Evolutionary conservation across 2,113 vertebrate genomes (phyloP).

Genomic region (Mustela nigripes): DNA sequence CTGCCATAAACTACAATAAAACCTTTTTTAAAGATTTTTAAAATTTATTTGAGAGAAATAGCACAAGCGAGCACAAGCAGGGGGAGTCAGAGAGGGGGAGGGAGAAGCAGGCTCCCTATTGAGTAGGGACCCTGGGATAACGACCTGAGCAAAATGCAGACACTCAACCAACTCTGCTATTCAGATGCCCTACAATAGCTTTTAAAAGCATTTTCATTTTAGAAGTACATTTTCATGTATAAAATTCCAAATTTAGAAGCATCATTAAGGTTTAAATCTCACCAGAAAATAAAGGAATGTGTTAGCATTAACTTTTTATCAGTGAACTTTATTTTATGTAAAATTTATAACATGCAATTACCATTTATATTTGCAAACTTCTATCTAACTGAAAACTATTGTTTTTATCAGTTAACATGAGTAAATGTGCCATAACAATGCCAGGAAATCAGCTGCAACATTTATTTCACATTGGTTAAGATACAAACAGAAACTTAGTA

Average conservation of each 20-base stretch:
- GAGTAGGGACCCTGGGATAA: background rate
- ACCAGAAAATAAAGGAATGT: slow-evolving; percentile 1
- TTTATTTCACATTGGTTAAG: background rate
- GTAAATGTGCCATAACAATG: background rate
- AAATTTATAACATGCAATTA: slow-evolving; percentile 34
- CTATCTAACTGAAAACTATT: background rate
- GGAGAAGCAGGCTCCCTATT: no score
- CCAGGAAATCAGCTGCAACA: background rate
- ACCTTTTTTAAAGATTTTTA: background rate
- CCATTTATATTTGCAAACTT: slow-evolving; percentile 45
- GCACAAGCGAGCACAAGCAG: background rate
- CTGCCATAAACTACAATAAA: background rate
- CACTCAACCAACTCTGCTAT: background rate
- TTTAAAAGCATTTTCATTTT: slow-evolving; percentile 54
- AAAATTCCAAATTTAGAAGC: slow-evolving; percentile 43
- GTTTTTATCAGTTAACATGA: slow-evolving; percentile 43
- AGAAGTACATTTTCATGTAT: slow-evolving; percentile 41
- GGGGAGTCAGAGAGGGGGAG: background rate
- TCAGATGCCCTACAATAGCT: background rate
- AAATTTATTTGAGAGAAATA: background rate
- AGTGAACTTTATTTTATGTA: slow-evolving; percentile 1
- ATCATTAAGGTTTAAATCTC: background rate
- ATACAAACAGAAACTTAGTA: background rate
- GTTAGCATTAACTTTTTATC: slow-evolving; percentile 16
- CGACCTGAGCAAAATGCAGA: background rate